Percentiles rank a stretch among this genome's conserved stretches.
phyloP scores from a whole-genome alignment of 2,888 invertebrate genomes.

The Drosophila vallismaia region DNA sequence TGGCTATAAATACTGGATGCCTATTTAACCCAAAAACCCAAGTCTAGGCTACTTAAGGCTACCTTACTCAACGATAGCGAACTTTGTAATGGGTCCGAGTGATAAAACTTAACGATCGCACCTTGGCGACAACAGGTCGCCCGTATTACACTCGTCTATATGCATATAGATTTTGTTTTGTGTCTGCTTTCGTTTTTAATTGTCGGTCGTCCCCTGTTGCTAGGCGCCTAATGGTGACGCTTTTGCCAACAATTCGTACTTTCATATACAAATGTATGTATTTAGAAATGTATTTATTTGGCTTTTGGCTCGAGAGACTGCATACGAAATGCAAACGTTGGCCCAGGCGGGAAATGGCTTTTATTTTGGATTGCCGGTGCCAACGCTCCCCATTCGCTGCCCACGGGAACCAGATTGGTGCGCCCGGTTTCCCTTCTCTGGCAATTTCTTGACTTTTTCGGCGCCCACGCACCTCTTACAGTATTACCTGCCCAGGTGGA shows the following conservation, averaged over 20 bases:
- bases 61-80: conserved; percentile 1
- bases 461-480: conserved; percentile 49
- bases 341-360: conserved; percentile 22
- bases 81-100: conserved; percentile 13
- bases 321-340: conserved; percentile 27
- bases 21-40: too few species aligned
- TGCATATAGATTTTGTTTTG: conserved; percentile 28
- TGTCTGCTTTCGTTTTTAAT: conserved; percentile 37
- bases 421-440: conserved; percentile 26
- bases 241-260: conserved; percentile 19
- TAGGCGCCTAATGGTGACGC: conserved; percentile 44
- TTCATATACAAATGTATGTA: too few species aligned
- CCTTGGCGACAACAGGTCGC: conserved; percentile 56
- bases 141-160: conserved; percentile 36
- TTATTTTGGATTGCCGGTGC: conserved; percentile 12
- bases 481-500: not conserved
- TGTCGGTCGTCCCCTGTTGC: conserved; percentile 54
- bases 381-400: conserved; percentile 45
- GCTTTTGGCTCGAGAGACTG: conserved; percentile 22
- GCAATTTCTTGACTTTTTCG: conserved; percentile 19
- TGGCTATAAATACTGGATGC: not conserved
- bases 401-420: conserved; percentile 36
- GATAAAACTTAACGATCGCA: conserved; percentile 33
- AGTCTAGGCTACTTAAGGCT: not conserved
- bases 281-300: conserved; percentile 8